phyloP scores from a whole-genome alignment of 2,797 vertebrate species.

The Pseudochromis fuscus region DNA sequence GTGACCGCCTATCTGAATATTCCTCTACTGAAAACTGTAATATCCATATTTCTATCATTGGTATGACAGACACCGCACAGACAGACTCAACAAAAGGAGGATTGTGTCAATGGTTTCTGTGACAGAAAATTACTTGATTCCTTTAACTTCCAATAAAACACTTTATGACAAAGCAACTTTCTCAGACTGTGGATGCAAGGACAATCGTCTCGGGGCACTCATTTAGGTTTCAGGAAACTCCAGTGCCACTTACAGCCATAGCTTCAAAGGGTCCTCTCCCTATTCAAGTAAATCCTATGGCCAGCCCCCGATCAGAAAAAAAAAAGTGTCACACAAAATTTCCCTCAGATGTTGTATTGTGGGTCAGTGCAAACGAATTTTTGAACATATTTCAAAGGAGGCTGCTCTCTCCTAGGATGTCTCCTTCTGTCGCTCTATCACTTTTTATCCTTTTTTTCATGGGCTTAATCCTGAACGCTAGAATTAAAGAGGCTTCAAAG shows the following conservation, averaged over 20 bases:
- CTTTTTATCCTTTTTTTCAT: conserved; percentile 75
- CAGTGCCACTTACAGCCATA: conserved; percentile 55
- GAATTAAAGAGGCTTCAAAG: conserved; percentile 81
- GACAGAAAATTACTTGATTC: conserved; percentile 50
- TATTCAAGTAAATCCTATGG: conserved; percentile 73
- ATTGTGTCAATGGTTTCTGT: conserved; percentile 56
- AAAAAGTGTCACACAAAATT: conserved; percentile 64
- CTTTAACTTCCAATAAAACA: conserved; percentile 53
- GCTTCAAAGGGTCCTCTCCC: conserved; percentile 77
- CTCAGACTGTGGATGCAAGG: conserved; percentile 31
- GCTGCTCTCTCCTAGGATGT: conserved; percentile 61
- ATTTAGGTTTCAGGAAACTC: conserved; percentile 70
- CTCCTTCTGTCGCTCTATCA: conserved; percentile 67
- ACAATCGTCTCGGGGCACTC: conserved; percentile 58
- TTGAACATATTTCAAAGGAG: conserved; percentile 74
- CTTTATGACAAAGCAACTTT: conserved; percentile 56
- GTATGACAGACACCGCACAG: conserved; percentile 37
- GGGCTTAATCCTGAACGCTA: conserved; percentile 70
- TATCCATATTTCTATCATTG: conserved; percentile 48
- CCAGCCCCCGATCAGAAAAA: conserved; percentile 33
- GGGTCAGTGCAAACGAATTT: conserved; percentile 76
- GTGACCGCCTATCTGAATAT: conserved; percentile 27
- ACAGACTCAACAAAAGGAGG: conserved; percentile 51
- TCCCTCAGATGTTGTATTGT: conserved; percentile 73
- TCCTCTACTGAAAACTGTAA: conserved; percentile 20